Percentiles rank a stretch among this genome's conserved stretches.
phyloP scores from a whole-genome alignment of 2,113 vertebrate species.

The Nettapus auritus region DNA sequence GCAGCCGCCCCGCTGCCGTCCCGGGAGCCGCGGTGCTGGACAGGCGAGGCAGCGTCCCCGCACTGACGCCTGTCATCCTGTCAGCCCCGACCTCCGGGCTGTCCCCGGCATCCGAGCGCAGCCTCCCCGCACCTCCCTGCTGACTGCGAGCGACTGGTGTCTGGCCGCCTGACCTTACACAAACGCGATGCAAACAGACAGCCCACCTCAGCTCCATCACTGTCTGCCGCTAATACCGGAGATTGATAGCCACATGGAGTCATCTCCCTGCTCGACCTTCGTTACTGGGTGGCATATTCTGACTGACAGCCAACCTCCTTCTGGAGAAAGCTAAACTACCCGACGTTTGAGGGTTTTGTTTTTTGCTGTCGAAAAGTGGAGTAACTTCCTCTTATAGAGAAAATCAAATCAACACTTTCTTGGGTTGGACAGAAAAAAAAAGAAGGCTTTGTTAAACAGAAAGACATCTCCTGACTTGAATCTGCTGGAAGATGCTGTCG shows the following conservation, averaged over 20 bases:
- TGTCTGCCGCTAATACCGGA: conserved; percentile 68
- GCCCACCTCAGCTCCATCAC: conserved; percentile 78
- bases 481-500: not conserved
- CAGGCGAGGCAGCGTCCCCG: conserved; percentile 63
- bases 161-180: conserved; percentile 79
- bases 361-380: not conserved
- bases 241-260: conserved; percentile 74
- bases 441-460: not conserved
- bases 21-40: conserved; percentile 50
- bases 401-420: not conserved
- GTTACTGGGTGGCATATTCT: conserved; percentile 52
- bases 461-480: not conserved
- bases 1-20: not conserved
- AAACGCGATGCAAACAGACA: conserved; percentile 82
- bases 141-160: conserved; percentile 79
- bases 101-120: conserved; percentile 63
- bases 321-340: conserved; percentile 55
- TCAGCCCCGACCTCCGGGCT: conserved; percentile 83
- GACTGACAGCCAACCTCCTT: conserved; percentile 67
- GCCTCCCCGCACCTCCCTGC: conserved; percentile 65
- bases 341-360: not conserved
- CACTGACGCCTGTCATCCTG: conserved; percentile 85
- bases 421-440: not conserved
- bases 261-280: conserved; percentile 72
- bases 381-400: conserved; percentile 5